phyloP scores from a whole-genome alignment of 2,888 invertebrate genomes.

The Pachymerium ferrugineum region DNA sequence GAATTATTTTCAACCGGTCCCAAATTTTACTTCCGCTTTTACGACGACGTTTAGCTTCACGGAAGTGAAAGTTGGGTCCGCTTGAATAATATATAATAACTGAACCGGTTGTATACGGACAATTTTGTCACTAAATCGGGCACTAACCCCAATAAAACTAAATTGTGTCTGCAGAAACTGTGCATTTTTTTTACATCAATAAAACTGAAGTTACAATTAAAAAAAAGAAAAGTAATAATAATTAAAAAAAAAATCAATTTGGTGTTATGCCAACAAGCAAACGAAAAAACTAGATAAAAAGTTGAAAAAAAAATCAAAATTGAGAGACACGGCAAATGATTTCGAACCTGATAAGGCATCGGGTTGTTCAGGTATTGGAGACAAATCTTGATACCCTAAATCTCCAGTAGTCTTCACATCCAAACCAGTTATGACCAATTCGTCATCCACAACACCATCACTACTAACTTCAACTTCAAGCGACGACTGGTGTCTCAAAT shows the following conservation, averaged over 20 bases:
- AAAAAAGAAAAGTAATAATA: background rate
- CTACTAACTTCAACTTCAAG: constrained; percentile 40
- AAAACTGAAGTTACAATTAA: background rate
- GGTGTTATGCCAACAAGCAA: background rate
- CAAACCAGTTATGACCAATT: background rate
- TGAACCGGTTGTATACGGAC: no score
- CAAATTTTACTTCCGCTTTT: no score
- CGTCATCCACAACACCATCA: background rate
- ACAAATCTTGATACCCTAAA: background rate
- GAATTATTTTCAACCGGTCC: no score
- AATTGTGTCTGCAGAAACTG: constrained; percentile 31
- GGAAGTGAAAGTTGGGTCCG: no score
- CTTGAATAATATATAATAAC: no score
- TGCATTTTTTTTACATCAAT: background rate
- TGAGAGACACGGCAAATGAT: background rate
- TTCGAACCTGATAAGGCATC: constrained; percentile 14
- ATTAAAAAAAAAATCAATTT: background rate
- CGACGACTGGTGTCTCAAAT: constrained; percentile 40
- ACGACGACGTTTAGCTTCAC: no score
- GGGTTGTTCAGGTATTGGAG: constrained; percentile 18
- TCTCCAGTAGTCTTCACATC: background rate
- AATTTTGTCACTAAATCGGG: background rate
- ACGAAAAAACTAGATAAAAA: background rate
- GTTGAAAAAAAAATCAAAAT: background rate
- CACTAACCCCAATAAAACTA: background rate